These are phyloP conservation scores for rabbit (Oryctolagus cuniculus) DNA, from an alignment of 2,113 vertebrate genomes.

Conservation along the genomic window DNA sequence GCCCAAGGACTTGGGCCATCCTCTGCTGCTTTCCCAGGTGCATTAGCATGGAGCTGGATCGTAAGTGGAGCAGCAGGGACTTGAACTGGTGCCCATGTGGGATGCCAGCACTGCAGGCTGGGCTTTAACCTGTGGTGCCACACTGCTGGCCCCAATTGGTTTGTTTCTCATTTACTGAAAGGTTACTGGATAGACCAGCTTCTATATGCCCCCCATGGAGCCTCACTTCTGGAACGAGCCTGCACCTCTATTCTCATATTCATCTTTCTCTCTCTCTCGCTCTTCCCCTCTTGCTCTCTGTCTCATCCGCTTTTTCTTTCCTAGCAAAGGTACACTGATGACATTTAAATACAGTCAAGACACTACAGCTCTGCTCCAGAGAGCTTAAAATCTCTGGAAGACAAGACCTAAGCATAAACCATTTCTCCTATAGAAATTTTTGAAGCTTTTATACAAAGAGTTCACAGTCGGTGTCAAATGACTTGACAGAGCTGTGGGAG, in stretches of 20 bases:
- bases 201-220: background rate
- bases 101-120: too few species aligned
- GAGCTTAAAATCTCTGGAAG: conserved; percentile 20
- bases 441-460: background rate
- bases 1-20: too few species aligned
- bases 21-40: too few species aligned
- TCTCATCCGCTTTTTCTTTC: background rate
- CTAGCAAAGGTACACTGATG: background rate
- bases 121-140: too few species aligned
- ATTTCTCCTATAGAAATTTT: background rate
- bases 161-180: background rate
- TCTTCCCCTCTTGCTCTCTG: too few species aligned
- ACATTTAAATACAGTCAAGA: conserved; percentile 1
- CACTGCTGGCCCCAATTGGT: background rate
- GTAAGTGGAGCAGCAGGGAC: too few species aligned
- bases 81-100: too few species aligned
- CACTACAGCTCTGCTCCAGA: background rate
- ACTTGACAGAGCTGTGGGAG: background rate
- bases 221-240: background rate
- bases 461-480: background rate
- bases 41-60: too few species aligned
- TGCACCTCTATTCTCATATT: too few species aligned
- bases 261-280: too few species aligned
- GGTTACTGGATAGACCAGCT: background rate
- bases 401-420: background rate